A percentile compares a stretch with the other conserved stretches of the same genome.
Evolutionary conservation across 2,888 invertebrate species (phyloP).

Genomic region (Cephalotes varians): DNA sequence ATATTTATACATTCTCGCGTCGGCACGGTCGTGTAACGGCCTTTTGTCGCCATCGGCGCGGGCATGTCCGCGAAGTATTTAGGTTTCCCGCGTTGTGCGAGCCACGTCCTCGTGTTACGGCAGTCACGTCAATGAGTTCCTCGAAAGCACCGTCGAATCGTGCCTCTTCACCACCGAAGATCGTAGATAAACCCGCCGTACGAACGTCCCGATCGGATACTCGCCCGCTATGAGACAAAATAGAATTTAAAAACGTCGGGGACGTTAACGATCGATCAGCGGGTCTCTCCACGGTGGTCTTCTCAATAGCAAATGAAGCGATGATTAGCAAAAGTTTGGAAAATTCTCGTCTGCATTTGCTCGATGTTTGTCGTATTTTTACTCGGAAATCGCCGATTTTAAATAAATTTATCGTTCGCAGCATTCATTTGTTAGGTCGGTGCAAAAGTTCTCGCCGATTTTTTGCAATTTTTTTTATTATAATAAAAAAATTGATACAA

Average conservation of each 20-base stretch:
- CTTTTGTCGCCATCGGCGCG: conserved; percentile 41
- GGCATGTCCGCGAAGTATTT: conserved; percentile 48
- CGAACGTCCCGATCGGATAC: not conserved
- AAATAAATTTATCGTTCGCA: not conserved
- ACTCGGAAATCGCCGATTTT: not conserved
- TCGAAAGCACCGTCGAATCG: conserved; percentile 42
- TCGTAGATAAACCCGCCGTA: conserved; percentile 41
- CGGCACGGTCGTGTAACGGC: conserved; percentile 34
- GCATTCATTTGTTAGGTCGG: not conserved
- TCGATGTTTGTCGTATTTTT: not conserved
- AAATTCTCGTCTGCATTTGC: not conserved
- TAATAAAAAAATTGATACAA: too few species aligned
- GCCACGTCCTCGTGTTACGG: conserved; percentile 49
- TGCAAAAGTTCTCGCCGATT: too few species aligned
- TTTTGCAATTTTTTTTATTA: too few species aligned
- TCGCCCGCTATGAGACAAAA: not conserved
- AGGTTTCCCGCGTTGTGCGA: conserved; percentile 56
- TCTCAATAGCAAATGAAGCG: not conserved
- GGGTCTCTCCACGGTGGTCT: not conserved
- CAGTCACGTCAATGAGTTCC: conserved; percentile 51
- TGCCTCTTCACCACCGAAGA: conserved; percentile 34
- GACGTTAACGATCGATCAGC: not conserved
- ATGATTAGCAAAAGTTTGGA: not conserved
- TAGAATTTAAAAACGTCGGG: not conserved
- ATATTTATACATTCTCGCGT: conserved; percentile 22